Evolutionary conservation across 1,140 invertebrate genomes (phyloP).

Genomic region (Oncopodura yosiiana): DNA sequence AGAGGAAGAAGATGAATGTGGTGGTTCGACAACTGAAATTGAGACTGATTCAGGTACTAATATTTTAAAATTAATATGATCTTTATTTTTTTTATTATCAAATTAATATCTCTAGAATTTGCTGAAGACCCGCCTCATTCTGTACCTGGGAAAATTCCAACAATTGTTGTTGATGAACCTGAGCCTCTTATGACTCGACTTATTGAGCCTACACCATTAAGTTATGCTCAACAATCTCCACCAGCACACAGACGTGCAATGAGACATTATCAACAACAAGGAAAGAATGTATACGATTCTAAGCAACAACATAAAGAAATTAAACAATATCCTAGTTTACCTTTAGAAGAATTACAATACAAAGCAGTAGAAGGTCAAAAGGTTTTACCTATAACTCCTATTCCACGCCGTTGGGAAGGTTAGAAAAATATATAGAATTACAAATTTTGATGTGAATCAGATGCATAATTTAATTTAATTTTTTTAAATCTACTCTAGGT

Average conservation of each 20-base stretch:
- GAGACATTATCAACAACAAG: conserved; percentile 9
- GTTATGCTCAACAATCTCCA: conserved; percentile 17
- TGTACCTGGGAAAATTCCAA: conserved; percentile 38
- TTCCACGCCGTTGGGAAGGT: too few species aligned
- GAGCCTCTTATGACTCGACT: conserved; percentile 28
- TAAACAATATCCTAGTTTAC: not conserved
- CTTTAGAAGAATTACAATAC: conserved; percentile 17
- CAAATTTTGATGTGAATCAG: too few species aligned
- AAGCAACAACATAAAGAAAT: not conserved
- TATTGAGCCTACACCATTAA: conserved; percentile 21
- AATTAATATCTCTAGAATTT: too few species aligned
- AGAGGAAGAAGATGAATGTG: conserved; percentile 49
- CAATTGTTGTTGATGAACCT: conserved; percentile 41
- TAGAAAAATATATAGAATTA: too few species aligned
- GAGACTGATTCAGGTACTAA: conserved; percentile 81
- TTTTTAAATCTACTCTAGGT: too few species aligned
- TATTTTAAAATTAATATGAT: too few species aligned
- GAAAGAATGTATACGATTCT: not conserved
- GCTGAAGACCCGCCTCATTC: conserved; percentile 53
- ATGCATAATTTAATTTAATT: too few species aligned
- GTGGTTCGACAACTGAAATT: conserved; percentile 78
- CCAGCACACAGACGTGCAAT: not conserved
- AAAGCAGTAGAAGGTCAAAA: conserved; percentile 25
- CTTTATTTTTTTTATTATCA: too few species aligned
- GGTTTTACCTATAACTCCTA: too few species aligned